Conservation (phyloP, 2,113 vertebrate species). For the Cheirogaleus medius region DNA sequence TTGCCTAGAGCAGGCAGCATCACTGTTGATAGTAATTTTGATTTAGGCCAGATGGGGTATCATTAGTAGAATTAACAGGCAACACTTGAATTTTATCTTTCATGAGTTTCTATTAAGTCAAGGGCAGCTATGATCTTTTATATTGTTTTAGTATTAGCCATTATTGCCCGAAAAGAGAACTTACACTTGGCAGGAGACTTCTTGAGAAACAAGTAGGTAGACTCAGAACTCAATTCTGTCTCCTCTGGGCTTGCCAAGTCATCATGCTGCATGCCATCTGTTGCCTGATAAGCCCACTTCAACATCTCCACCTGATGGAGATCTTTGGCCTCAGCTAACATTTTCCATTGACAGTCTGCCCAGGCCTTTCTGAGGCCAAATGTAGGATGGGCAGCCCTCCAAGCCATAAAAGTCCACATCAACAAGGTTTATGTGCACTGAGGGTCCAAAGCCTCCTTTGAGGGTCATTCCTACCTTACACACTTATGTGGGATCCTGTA, state of each 20-base stretch:
- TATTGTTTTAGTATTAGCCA: neutral
- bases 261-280: neutral
- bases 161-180: neutral
- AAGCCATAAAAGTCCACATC: neutral
- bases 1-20: neutral
- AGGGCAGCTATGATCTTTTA: neutral
- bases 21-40: neutral
- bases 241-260: neutral
- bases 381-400: neutral
- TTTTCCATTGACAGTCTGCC: constrained; percentile 1
- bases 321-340: neutral
- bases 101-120: neutral
- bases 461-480: neutral
- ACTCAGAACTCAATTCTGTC: neutral
- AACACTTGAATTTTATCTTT: neutral
- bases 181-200: neutral
- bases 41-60: neutral
- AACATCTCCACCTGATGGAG: neutral
- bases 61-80: neutral
- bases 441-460: neutral
- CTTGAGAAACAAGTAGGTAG: neutral
- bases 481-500: neutral
- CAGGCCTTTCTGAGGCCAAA: neutral
- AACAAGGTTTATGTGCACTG: neutral
- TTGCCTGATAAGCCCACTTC: neutral